Conservation (phyloP, 2,113 vertebrate species). For the Ptychochromis oligacanthus region DNA sequence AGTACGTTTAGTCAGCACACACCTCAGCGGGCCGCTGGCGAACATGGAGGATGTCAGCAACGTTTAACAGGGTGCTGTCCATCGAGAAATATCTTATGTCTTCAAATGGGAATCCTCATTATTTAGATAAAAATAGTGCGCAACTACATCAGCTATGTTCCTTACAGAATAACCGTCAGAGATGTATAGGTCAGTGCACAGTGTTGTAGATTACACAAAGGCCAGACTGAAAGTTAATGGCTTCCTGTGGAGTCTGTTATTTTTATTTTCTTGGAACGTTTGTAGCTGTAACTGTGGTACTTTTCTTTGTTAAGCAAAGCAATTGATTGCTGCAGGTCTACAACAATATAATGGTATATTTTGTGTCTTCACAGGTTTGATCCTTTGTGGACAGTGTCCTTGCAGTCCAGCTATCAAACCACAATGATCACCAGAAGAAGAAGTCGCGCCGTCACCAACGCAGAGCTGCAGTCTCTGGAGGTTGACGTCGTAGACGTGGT, state of each 20-base stretch:
- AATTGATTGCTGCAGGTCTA: not conserved
- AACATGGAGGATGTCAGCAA: not conserved
- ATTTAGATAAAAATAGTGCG: not conserved
- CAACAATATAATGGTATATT: not conserved
- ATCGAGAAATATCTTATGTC: not conserved
- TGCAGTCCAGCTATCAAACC: not conserved
- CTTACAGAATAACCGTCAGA: too few relatives aligned
- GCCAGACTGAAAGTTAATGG: too few relatives aligned
- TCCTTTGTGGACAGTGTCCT: not conserved
- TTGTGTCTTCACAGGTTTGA: slow-evolving; percentile 24
- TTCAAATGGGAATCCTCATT: not conserved
- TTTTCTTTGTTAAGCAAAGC: not conserved
- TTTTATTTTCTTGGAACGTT: not conserved
- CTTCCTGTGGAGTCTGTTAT: not conserved
- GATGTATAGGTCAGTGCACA: not conserved
- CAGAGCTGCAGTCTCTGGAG: slow-evolving; percentile 28
- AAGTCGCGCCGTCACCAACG: slow-evolving; percentile 43
- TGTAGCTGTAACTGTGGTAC: not conserved
- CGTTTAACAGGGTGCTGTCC: too few relatives aligned
- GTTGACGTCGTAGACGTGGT: slow-evolving; percentile 37
- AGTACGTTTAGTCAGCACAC: not conserved
- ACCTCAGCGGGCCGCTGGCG: not conserved
- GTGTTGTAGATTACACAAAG: not conserved
- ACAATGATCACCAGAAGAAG: slow-evolving; percentile 83
- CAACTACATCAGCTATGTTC: not conserved